Conservation (phyloP, 2,113 vertebrate genomes). For the Sylvietta virens region DNA sequence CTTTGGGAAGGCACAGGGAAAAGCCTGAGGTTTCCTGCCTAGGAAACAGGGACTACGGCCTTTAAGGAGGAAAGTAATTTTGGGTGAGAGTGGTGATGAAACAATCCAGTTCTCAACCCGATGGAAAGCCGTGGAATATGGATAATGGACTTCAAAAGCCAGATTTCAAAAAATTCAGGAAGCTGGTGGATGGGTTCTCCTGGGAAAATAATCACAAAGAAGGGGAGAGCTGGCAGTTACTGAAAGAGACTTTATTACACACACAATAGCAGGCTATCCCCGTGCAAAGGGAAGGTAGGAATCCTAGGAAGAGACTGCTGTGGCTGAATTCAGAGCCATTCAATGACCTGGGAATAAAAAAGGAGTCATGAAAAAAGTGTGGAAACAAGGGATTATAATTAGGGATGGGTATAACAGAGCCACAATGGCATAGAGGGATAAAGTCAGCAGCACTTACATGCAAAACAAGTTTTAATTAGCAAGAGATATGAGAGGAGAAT, state of each 20-base stretch:
- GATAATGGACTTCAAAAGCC: slow-evolving; percentile 7
- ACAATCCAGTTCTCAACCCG: not conserved
- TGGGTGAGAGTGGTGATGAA: not conserved
- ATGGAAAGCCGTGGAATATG: not conserved
- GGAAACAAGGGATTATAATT: not conserved
- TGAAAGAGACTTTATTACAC: slow-evolving; percentile 5
- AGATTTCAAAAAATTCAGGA: slow-evolving; percentile 1
- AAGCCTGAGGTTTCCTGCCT: not conserved
- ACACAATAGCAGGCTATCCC: slow-evolving; percentile 17
- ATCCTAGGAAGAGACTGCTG: not conserved
- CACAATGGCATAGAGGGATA: not conserved
- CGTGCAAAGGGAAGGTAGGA: slow-evolving; percentile 6
- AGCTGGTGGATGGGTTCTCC: slow-evolving; percentile 29
- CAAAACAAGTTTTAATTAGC: slow-evolving; percentile 7
- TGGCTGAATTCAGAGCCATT: not conserved
- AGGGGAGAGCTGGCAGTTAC: slow-evolving; percentile 28
- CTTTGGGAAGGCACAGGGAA: not conserved
- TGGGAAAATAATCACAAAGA: slow-evolving; percentile 45
- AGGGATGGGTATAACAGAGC: not conserved
- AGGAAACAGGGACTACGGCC: not conserved
- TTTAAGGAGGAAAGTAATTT: not conserved
- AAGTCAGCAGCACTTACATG: not conserved
- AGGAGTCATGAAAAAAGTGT: not conserved
- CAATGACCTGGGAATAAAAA: not conserved
- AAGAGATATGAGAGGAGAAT: not conserved